These are phyloP conservation scores for Acanthaster planci DNA, from an alignment of 35 echinoderm and acorn worm species.

Conservation along the genomic window DNA sequence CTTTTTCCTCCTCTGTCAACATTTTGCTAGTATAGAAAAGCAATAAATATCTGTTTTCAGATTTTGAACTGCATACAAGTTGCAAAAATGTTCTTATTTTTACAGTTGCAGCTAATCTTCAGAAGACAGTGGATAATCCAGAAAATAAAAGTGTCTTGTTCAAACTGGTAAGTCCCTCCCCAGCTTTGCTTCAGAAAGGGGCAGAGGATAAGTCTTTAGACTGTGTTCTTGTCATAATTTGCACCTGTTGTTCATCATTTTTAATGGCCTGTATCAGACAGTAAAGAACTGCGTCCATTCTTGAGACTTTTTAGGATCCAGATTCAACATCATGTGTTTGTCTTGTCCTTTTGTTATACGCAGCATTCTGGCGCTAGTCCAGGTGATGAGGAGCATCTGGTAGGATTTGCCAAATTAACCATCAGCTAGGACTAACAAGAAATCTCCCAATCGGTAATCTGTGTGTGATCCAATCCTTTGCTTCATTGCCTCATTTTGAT, in stretches of 20 bases:
- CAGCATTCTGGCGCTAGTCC: constrained; percentile 78
- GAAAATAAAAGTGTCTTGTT: constrained; percentile 66
- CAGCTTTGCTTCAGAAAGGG: background rate
- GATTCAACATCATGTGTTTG: background rate
- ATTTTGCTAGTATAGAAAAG: too few species aligned
- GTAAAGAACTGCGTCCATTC: background rate
- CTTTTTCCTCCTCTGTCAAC: too few species aligned
- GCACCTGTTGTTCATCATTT: background rate
- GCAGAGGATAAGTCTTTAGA: too few species aligned
- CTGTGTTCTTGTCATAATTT: background rate
- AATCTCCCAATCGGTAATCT: background rate
- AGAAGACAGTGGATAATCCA: constrained; percentile 72
- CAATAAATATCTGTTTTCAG: too few species aligned
- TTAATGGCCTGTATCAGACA: background rate
- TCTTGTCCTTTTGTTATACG: background rate
- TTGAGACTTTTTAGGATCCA: background rate
- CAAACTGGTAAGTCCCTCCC: constrained; percentile 70
- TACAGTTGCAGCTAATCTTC: constrained; percentile 89
- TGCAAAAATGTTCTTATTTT: constrained; percentile 27
- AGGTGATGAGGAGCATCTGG: constrained; percentile 79
- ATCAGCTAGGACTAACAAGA: constrained; percentile 41
- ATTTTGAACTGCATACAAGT: too few species aligned
- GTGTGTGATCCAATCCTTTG: background rate
- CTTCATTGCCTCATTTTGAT: too few species aligned
- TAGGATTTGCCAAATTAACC: constrained; percentile 83